Conservation (phyloP, 2,797 vertebrate genomes). For the Microcaecilia unicolor region DNA sequence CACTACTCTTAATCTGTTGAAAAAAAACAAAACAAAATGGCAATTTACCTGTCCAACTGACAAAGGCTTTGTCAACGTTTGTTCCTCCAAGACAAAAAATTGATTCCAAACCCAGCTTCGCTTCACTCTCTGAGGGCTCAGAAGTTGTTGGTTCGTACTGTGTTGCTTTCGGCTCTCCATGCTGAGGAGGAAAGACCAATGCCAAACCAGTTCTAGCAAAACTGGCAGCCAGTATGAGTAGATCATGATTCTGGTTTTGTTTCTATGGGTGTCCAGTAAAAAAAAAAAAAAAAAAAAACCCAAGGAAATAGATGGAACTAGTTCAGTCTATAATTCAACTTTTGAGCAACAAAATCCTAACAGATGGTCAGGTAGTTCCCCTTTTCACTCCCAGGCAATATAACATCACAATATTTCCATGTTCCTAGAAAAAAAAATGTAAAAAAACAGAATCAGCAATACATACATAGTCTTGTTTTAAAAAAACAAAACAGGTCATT, state of each 20-base stretch:
- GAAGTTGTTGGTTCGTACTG: background rate
- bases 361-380: background rate
- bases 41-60: slow-evolving; percentile 78
- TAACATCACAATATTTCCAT: too few species aligned
- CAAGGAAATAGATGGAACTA: background rate
- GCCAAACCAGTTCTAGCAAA: slow-evolving; percentile 16
- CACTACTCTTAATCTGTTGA: too few species aligned
- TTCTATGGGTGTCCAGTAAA: too few species aligned
- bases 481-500: too few species aligned
- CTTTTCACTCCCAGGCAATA: too few species aligned
- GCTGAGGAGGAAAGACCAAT: slow-evolving; percentile 10
- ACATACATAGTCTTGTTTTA: too few species aligned
- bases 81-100: slow-evolving; percentile 76
- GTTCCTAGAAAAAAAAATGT: slow-evolving; percentile 10
- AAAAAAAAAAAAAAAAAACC: too few species aligned
- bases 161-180: rapidly evolving
- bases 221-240: background rate
- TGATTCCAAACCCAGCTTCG: slow-evolving; percentile 79
- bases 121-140: slow-evolving; percentile 27
- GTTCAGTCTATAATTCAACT: background rate
- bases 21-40: background rate
- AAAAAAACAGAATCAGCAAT: too few species aligned
- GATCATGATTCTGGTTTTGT: slow-evolving; percentile 43
- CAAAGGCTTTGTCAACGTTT: slow-evolving; percentile 38
- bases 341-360: background rate